Conservation (phyloP, 1,140 invertebrate genomes). For the Drosophila aff. region DNA sequence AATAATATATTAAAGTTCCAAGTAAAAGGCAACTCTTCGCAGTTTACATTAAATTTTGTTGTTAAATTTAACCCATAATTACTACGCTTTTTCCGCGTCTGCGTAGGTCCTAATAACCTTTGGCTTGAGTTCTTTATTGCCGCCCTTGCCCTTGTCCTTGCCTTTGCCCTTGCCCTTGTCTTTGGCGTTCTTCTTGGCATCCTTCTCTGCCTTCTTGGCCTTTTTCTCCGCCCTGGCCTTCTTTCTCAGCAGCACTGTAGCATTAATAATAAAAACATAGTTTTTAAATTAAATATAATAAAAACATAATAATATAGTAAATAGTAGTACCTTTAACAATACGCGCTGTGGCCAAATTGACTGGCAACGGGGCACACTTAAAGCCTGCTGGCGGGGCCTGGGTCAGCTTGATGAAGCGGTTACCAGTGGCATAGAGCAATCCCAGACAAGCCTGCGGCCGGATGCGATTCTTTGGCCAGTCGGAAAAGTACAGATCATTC, state of each 20-base stretch:
- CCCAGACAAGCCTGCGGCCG: constrained; percentile 68
- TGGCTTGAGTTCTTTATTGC: constrained; percentile 1
- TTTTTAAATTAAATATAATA: neutral
- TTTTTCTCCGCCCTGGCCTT: constrained; percentile 18
- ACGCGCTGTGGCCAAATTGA: constrained; percentile 54
- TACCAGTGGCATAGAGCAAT: constrained; percentile 66
- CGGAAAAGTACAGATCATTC: constrained; percentile 58
- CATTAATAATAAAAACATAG: neutral
- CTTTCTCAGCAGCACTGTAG: constrained; percentile 6
- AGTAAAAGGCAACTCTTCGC: too few species aligned
- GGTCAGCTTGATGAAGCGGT: constrained; percentile 54
- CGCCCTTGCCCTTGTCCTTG: constrained; percentile 18
- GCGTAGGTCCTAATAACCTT: constrained; percentile 35
- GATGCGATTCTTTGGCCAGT: constrained; percentile 55
- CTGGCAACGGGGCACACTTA: constrained; percentile 67
- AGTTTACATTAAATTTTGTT: neutral
- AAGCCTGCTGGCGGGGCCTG: constrained; percentile 57
- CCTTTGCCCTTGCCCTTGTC: neutral
- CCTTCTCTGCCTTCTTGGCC: constrained; percentile 15
- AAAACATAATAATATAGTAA: too few species aligned
- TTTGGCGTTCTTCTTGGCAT: constrained; percentile 11
- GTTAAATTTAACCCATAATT: neutral
- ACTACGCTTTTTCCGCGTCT: constrained; percentile 31
- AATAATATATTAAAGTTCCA: neutral
- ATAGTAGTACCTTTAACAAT: constrained; percentile 26